Conservation (phyloP, 1,140 invertebrate genomes). For the Pygmarrhopalites habei region DNA sequence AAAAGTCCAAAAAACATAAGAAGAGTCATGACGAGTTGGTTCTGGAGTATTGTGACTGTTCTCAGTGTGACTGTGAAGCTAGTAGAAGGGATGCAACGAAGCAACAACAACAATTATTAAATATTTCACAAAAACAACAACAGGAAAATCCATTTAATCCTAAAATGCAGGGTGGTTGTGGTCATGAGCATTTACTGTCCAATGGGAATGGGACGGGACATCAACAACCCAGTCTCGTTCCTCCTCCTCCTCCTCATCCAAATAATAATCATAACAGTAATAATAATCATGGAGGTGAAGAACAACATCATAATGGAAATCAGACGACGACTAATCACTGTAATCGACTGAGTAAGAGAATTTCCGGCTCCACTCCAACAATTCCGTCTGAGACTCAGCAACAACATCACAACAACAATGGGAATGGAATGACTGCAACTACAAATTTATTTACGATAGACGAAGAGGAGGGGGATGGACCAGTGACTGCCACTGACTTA, state of each 20-base stretch:
- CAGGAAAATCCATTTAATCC: too few species aligned
- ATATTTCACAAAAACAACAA: too few species aligned
- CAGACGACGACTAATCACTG: background rate
- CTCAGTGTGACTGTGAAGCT: background rate
- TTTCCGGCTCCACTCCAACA: too few species aligned
- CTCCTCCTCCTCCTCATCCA: background rate
- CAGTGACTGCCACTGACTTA: background rate
- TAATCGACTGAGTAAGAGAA: background rate
- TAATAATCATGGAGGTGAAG: background rate
- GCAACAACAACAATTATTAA: too few species aligned
- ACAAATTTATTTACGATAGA: slow-evolving; percentile 14
- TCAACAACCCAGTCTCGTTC: too few species aligned
- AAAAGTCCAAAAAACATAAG: slow-evolving; percentile 7
- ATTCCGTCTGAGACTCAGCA: too few species aligned
- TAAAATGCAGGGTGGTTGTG: too few species aligned
- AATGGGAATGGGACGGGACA: too few species aligned
- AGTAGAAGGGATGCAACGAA: background rate
- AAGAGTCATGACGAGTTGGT: slow-evolving; percentile 1
- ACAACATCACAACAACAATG: too few species aligned
- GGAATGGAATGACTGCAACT: background rate
- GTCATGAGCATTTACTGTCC: too few species aligned
- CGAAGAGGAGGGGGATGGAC: slow-evolving; percentile 17
- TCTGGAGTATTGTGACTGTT: slow-evolving; percentile 5
- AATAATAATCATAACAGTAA: background rate
- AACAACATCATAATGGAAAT: slow-evolving; percentile 5